Base-by-base conservation (phyloP, 1,140 invertebrate species). In the Thereuonema tuberculata region DNA sequence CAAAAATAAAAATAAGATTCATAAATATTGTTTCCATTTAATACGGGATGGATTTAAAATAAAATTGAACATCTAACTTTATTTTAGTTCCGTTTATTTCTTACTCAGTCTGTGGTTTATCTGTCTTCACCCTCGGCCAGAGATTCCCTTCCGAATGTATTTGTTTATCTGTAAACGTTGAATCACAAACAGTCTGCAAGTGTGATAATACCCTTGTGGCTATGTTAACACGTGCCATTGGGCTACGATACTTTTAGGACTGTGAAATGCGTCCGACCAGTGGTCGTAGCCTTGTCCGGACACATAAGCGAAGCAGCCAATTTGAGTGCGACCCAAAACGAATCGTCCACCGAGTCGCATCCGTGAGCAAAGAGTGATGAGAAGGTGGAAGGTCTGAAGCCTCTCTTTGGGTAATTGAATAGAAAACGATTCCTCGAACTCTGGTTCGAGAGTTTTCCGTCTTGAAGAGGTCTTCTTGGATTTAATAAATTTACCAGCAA, bases 171-270 rank as follows among this genome's bases (percentile, higher is more conserved):
- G n/a, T n/a, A n/a, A n/a, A n/a, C n/a, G n/a, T n/a, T n/a, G n/a
- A n/a, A n/a, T n/a, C n/a, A n/a, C n/a, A n/a, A n/a, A n/a, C n/a
- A n/a, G n/a, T n/a, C n/a, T n/a, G n/a, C n/a, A n/a, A n/a, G n/a
- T n/a, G n/a, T n/a, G n/a, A n/a, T n/a, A n/a, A n/a, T n/a, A n/a
- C n/a, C n/a, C n/a, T n/a, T n/a, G n/a, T n/a, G 31, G 31, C 37
- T 21, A 56, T 37, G 21, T 29, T 12, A 56, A 29, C 3, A 27
- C 26, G 25, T 58, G 57, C 57, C 57, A 58, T 24, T 58, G 57
- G 2, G 57, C 29, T 2, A 58, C 57, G 20, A 37, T 58, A 26
- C 57, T 58, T 49, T 58, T 58, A 5, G 57, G 57, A 48, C 57
- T 58, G n/a, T 58, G 5, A 26, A 58, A 20, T 24, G 57, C 57